Evolutionary conservation across 1,140 invertebrate species (phyloP).

Genomic region (Drosophila mojavensis): DNA sequence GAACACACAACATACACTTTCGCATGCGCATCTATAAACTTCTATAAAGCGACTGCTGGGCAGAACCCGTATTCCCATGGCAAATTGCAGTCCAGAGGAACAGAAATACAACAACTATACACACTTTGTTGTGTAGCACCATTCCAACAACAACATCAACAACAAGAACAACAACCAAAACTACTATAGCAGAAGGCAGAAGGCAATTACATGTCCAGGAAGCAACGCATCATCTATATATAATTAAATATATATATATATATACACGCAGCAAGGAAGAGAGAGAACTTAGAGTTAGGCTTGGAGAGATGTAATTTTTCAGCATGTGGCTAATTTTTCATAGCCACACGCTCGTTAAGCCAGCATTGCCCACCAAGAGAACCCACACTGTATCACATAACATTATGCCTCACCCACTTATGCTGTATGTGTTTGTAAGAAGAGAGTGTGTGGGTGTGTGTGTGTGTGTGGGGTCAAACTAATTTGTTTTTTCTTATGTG

Average conservation of each 20-base stretch:
- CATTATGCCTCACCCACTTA: conserved; percentile 21
- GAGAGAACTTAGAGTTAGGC: conserved; percentile 56
- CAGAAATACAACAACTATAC: conserved; percentile 43
- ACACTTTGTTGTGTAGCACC: conserved; percentile 70
- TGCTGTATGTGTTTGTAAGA: background rate
- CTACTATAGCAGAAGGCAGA: conserved; percentile 13
- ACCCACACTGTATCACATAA: conserved; percentile 36
- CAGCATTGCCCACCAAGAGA: conserved; percentile 56
- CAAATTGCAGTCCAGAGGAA: conserved; percentile 51
- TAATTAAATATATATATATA: conserved; percentile 31
- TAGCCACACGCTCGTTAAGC: conserved; percentile 76
- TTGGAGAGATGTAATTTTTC: conserved; percentile 70
- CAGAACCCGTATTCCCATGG: conserved; percentile 49
- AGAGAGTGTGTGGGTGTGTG: conserved; percentile 8
- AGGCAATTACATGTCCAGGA: conserved; percentile 17
- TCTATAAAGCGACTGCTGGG: conserved; percentile 42
- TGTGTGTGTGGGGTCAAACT: conserved; percentile 53
- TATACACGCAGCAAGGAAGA: conserved; percentile 18
- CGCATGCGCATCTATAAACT: conserved; percentile 36
- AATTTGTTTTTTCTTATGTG: conserved; percentile 70
- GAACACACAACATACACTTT: conserved; percentile 36
- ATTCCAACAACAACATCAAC: conserved; percentile 60
- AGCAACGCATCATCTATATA: conserved; percentile 54
- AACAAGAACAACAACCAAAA: conserved; percentile 22
- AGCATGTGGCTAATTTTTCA: conserved; percentile 81